Evolutionary conservation across 92 coral and sea anemone species (phyloP).

Genomic region (Umimayanthus kanabou): DNA sequence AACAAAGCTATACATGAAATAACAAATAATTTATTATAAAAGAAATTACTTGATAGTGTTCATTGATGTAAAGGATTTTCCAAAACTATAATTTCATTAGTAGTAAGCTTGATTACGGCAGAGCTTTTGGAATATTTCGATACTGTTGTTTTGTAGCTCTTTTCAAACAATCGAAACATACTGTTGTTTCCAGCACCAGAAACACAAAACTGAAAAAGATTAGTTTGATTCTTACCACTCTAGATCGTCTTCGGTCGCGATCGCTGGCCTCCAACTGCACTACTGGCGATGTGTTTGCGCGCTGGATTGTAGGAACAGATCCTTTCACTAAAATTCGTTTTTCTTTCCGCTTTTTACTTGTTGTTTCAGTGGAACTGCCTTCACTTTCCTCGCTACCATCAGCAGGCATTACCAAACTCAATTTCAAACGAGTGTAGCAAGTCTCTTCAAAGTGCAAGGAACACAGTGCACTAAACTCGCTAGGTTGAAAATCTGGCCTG

Average conservation of each 20-base stretch:
- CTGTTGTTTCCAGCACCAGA: conserved; percentile 11
- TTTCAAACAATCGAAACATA: conserved; percentile 1
- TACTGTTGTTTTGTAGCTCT: background rate
- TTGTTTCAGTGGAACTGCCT: background rate
- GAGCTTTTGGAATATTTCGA: background rate
- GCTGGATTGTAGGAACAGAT: conserved; percentile 45
- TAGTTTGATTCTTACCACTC: conserved; percentile 37
- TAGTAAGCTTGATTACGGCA: background rate
- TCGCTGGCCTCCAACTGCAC: conserved; percentile 31
- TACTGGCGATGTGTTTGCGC: conserved; percentile 48
- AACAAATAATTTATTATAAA: too few species aligned
- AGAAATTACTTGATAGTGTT: background rate
- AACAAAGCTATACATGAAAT: too few species aligned
- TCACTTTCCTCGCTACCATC: background rate
- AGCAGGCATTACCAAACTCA: conserved; percentile 23
- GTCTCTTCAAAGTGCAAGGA: conserved; percentile 40
- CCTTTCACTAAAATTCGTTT: conserved; percentile 41
- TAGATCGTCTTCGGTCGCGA: conserved; percentile 43
- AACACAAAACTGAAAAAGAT: conserved; percentile 1
- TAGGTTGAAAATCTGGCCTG: conserved; percentile 44
- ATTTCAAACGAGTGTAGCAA: conserved; percentile 31
- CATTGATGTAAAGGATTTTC: conserved; percentile 17
- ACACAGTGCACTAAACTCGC: conserved; percentile 40
- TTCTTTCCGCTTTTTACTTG: conserved; percentile 18
- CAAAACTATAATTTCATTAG: conserved; percentile 5